phyloP scores from a whole-genome alignment of 2,113 vertebrate genomes.

The Eubucco bourcierii region DNA sequence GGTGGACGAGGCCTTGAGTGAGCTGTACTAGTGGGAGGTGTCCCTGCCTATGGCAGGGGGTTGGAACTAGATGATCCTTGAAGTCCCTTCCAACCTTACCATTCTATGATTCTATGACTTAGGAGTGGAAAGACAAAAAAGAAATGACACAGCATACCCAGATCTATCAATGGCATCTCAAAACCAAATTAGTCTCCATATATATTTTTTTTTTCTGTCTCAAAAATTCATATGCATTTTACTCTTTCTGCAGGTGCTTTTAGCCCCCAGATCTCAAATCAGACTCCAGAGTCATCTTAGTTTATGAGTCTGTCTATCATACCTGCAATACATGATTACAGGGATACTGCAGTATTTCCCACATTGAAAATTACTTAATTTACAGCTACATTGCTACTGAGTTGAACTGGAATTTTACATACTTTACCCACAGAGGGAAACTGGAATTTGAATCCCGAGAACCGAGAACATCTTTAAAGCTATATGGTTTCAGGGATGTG shows the following conservation, averaged over 20 bases:
- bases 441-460: neutral
- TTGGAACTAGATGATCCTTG: no score
- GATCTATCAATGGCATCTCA: neutral
- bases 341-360: neutral
- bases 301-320: slow-evolving; percentile 8
- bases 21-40: no score
- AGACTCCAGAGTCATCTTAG: neutral
- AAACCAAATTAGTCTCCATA: neutral
- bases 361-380: neutral
- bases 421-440: neutral
- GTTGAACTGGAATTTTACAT: neutral
- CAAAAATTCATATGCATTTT: neutral
- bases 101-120: no score
- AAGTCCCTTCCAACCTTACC: no score
- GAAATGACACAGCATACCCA: neutral
- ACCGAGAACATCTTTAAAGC: neutral
- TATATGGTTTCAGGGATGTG: neutral
- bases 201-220: neutral
- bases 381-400: neutral
- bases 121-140: neutral
- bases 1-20: no score
- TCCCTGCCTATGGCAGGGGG: no score
- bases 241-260: neutral
- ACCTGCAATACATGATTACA: slow-evolving; percentile 6
- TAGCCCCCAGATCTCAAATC: neutral